Evolutionary conservation across 2,113 vertebrate genomes (phyloP), one percentile per base, ranked within the genome.

Genomic region (Neolamprologus tretocephalus): DNA sequence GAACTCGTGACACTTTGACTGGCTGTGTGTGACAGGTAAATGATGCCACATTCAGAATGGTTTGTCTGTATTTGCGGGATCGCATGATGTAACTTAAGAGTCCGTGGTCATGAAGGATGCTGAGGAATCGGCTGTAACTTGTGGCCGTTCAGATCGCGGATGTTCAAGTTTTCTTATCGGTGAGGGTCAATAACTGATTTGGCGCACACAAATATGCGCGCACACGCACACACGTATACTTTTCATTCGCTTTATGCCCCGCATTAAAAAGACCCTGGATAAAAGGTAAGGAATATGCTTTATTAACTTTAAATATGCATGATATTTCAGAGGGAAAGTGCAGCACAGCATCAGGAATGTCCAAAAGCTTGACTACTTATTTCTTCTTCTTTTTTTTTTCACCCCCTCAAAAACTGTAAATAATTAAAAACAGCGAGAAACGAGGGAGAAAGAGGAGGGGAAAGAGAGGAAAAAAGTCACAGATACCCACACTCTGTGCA

Each of bases 221-320:
- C 10, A 2, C 45, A 23, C 8, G 58, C 49, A 19, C 71, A 8
- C 53, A 75, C 78, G 53, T 13, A 80, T 14, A 49, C 51, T 79
- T 78, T 79, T 71, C 73, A 55, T 73, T 89, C 19, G 9, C 88
- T 92, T 88, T 92, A 93, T 86, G 91, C 90, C 80, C 47, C 75
- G 86, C 91, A 91, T 94, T 95, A 94, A 95, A 95, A 93, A 94
- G 89, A 81, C 90, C 91, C 88, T 71, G 92, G 95, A 96, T 96
- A 96, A 95, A 96, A 96, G 94, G 95, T 95, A 95, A 95, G 94
- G 93, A 94, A 95, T 94, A 89, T 94, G 93, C 94, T 96, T 96
- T 96, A 96, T 96, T 96, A 96, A 96, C 92, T 96, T 96, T 95
- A 97, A 96, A 96, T 96, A 96, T 97, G 96, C 94, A 96, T 96